phyloP scores from a whole-genome alignment of 2,113 vertebrate species.

The Triplophysa siluroides region DNA sequence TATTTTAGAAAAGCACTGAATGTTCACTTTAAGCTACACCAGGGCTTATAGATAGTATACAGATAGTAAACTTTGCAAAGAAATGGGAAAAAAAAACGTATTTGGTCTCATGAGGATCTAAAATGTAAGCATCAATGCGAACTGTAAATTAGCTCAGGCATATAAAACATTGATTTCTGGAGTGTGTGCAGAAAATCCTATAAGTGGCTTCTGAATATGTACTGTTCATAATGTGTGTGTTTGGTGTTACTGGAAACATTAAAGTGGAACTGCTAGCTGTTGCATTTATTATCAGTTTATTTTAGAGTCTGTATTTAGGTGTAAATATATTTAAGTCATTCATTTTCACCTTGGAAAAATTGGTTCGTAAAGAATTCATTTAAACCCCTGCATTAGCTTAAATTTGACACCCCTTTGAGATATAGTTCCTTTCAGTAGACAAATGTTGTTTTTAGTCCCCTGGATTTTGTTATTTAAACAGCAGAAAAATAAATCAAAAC shows the following conservation, averaged over 20 bases:
- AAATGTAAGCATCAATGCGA: neutral
- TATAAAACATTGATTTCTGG: neutral
- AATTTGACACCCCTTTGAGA: neutral
- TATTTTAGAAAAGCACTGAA: neutral
- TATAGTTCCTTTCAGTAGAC: neutral
- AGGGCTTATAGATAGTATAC: no score
- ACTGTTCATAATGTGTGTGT: neutral
- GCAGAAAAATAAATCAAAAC: neutral
- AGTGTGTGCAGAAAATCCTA: neutral
- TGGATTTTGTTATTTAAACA: neutral
- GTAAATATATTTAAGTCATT: neutral
- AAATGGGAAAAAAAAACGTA: neutral
- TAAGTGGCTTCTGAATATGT: neutral
- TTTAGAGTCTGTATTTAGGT: neutral
- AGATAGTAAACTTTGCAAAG: neutral
- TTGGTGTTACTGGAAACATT: neutral
- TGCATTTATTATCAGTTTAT: conserved; percentile 11
- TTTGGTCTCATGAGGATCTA: neutral
- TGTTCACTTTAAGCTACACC: neutral
- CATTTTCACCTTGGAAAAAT: neutral
- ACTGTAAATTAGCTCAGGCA: neutral
- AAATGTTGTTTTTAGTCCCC: neutral
- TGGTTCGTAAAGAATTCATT: neutral
- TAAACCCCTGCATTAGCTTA: neutral
- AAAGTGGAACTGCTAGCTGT: neutral